Conservation (phyloP, 2,888 invertebrate genomes). For the Pristionchus entomophagus region DNA sequence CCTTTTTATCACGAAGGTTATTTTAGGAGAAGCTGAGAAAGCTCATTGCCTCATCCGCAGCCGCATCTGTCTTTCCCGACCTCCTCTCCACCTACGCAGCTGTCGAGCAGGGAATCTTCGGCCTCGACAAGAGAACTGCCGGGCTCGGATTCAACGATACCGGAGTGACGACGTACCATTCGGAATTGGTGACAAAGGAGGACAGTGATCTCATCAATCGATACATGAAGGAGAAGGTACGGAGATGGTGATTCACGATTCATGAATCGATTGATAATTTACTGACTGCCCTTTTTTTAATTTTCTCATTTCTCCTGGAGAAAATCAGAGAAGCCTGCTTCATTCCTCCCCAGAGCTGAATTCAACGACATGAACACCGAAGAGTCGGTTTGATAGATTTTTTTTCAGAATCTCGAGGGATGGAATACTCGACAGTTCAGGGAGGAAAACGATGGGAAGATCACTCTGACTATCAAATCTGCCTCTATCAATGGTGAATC, state of each 20-base stretch:
- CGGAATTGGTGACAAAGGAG: conserved; percentile 87
- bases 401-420: conserved; percentile 80
- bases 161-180: conserved; percentile 92
- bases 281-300: no score
- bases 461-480: conserved; percentile 78
- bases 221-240: conserved; percentile 80
- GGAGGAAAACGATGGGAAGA: conserved; percentile 80
- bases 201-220: conserved; percentile 87
- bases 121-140: conserved; percentile 83
- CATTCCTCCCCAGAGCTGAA: no score
- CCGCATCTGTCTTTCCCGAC: no score
- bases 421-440: conserved; percentile 86
- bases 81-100: conserved; percentile 83
- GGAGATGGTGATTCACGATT: no score
- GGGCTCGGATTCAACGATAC: conserved; percentile 85
- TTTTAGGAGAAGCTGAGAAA: conserved; percentile 84
- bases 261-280: no score
- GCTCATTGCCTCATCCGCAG: conserved; percentile 83
- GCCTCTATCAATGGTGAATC: conserved; percentile 62
- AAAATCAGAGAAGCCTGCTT: no score
- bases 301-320: no score
- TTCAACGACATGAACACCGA: no score
- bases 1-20: not conserved
- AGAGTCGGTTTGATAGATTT: no score
- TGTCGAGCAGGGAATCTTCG: conserved; percentile 82